Percentiles rank a stretch among this genome's conserved stretches.
These are phyloP conservation scores for Acipenser transmontanus DNA, from an alignment of 2,797 vertebrate genomes.

Conservation along the genomic window DNA sequence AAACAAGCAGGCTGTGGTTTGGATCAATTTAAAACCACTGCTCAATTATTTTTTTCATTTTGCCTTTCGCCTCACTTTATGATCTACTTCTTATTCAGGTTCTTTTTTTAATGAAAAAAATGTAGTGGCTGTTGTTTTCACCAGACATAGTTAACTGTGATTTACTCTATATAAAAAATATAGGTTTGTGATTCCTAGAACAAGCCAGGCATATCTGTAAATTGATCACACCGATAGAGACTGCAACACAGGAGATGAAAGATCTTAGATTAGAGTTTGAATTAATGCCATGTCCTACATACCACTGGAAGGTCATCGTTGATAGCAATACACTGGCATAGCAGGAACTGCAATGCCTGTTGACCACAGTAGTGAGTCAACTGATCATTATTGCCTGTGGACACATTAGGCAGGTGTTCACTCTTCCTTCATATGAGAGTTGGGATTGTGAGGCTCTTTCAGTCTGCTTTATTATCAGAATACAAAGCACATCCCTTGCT, in stretches of 20 bases:
- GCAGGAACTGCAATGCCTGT: conserved; percentile 38
- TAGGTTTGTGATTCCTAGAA: not conserved
- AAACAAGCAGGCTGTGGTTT: too few relatives aligned
- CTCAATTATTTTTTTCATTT: too few relatives aligned
- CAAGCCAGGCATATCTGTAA: conserved; percentile 25
- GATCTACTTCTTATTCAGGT: too few relatives aligned
- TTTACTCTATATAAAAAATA: not conserved
- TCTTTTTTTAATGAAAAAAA: too few relatives aligned
- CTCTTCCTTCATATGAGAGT: conserved; percentile 28
- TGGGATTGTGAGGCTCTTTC: conserved; percentile 24
- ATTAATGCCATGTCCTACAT: conserved; percentile 35
- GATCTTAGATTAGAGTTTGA: conserved; percentile 49
- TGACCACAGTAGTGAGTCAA: conserved; percentile 25
- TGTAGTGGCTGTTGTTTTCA: too few relatives aligned
- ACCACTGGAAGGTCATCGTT: conserved; percentile 40
- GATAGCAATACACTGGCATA: conserved; percentile 24
- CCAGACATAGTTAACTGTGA: too few relatives aligned
- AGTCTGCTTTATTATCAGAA: conserved; percentile 17
- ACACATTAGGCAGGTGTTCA: conserved; percentile 60
- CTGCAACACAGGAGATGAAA: conserved; percentile 31
- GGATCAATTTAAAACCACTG: too few relatives aligned
- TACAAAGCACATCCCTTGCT: conserved; percentile 10
- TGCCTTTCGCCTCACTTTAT: too few relatives aligned
- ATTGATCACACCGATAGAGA: conserved; percentile 27
- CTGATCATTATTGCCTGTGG: conserved; percentile 50